phyloP scores from a whole-genome alignment of 2,113 vertebrate species.

The Phainopepla nitens region DNA sequence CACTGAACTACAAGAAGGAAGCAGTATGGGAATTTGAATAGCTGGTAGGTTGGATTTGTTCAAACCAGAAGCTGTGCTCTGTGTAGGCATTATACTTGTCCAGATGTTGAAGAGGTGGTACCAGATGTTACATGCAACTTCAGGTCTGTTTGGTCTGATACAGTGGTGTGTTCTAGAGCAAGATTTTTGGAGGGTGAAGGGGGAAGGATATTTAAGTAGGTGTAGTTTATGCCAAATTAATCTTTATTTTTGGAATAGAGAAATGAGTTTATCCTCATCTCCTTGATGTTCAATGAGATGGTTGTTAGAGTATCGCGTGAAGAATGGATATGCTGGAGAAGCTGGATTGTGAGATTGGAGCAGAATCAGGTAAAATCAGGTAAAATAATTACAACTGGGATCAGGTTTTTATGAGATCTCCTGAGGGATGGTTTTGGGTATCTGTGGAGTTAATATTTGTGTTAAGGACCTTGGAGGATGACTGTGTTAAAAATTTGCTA shows the following conservation, averaged over 20 bases:
- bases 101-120: not conserved
- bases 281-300: not conserved
- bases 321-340: not conserved
- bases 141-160: not conserved
- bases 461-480: not conserved
- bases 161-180: not conserved
- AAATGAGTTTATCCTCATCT: not conserved
- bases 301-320: not conserved
- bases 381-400: not conserved
- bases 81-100: not conserved
- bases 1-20: not conserved
- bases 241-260: not conserved
- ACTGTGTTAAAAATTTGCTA: not conserved
- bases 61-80: not conserved
- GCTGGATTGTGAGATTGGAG: not conserved
- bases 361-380: not conserved
- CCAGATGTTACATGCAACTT: not conserved
- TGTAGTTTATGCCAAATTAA: not conserved
- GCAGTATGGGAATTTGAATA: not conserved
- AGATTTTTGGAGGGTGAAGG: fast-evolving
- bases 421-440: not conserved
- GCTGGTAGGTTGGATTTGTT: not conserved
- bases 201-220: not conserved
- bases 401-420: not conserved
- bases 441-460: not conserved